Base-by-base conservation (phyloP, 1,140 invertebrate genomes). In the Leptinotarsa texana region DNA sequence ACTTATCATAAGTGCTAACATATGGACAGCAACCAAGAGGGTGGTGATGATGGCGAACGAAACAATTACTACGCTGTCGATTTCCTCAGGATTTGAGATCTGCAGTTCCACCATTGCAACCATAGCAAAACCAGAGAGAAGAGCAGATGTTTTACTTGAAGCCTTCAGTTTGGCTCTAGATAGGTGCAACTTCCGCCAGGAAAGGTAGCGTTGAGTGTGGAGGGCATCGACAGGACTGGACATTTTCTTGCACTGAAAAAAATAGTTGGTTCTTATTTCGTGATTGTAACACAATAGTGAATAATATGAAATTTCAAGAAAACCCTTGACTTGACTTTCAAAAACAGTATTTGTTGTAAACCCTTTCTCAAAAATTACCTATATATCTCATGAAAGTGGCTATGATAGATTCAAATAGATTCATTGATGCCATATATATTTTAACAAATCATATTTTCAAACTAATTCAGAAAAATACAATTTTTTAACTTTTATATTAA, bases 1-100 rank as follows among this genome's bases (percentile, higher is more conserved):
- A 76, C 96, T 98, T 82, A 99, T 99, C 98, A 99, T 99, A 3
- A 99, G 87, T 0, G 98, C 98, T 67, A 99, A 86, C 92, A 99
- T 95, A 84, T 99, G 98, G 3, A 99, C 97, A 0, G 97, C 95
- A 0, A 99, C 97, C 4, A 99, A 88, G 1, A 99, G 86, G 0
- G 97, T 98, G 5, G 98, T 99, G 80, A 96, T 98, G 0, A 99
- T 91, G 22, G 96, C 95, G 84, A 99, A 99, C 0, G 95, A 92
- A 18, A 99, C 93, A 18, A 99, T 87, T 88, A 99, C 93, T 22
- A 89, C 90, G 2, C 90, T 84, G 1, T 96, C 95, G 69, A 84
- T 81, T 15, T 73, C 62, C n/a, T 80, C 76, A 8, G 77, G 72
- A n/a, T 80, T 80, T 61, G 80, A 76, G 18, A 83, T 70, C 75